Evolutionary conservation across 2,888 invertebrate species (phyloP).

Genomic region (Corythucha ciliata): DNA sequence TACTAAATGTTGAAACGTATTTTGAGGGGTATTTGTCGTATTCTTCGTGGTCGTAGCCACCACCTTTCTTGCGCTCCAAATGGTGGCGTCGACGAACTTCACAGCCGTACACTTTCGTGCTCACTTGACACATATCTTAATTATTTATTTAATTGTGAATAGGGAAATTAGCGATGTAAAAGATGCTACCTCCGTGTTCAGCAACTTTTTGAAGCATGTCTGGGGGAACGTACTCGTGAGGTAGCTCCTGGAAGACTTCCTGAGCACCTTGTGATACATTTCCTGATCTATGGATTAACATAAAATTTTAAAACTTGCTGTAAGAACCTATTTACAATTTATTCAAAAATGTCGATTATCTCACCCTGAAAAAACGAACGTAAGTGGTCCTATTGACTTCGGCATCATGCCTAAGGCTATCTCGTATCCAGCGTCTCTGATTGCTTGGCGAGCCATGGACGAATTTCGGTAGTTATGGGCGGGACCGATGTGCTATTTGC

Average conservation of each 20-base stretch:
- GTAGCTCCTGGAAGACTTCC: conserved; percentile 91
- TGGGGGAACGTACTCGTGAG: conserved; percentile 94
- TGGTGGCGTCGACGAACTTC: conserved; percentile 92
- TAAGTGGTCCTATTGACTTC: conserved; percentile 91
- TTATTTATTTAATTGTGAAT: neutral
- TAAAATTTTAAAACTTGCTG: too few relatives aligned
- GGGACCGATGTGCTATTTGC: conserved; percentile 89
- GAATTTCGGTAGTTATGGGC: conserved; percentile 98
- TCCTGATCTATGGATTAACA: conserved; percentile 43
- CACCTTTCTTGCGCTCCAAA: conserved; percentile 82
- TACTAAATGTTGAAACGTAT: conserved; percentile 92
- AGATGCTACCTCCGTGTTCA: conserved; percentile 93
- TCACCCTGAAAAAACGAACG: conserved; percentile 93
- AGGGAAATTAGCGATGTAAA: conserved; percentile 41
- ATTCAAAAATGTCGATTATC: neutral
- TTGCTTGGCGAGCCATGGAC: conserved; percentile 94
- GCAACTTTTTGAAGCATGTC: conserved; percentile 91
- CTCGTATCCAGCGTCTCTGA: conserved; percentile 98
- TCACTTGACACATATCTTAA: conserved; percentile 49
- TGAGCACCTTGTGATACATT: conserved; percentile 59
- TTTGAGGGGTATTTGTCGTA: conserved; percentile 88
- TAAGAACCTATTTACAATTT: conserved; percentile 4
- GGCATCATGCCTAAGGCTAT: conserved; percentile 93
- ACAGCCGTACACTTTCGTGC: conserved; percentile 92
- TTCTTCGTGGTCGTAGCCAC: conserved; percentile 80